A percentile compares a stretch with the other conserved stretches of the same genome.
phyloP scores from a whole-genome alignment of 2,113 vertebrate species.

The Acanthisitta chloris region DNA sequence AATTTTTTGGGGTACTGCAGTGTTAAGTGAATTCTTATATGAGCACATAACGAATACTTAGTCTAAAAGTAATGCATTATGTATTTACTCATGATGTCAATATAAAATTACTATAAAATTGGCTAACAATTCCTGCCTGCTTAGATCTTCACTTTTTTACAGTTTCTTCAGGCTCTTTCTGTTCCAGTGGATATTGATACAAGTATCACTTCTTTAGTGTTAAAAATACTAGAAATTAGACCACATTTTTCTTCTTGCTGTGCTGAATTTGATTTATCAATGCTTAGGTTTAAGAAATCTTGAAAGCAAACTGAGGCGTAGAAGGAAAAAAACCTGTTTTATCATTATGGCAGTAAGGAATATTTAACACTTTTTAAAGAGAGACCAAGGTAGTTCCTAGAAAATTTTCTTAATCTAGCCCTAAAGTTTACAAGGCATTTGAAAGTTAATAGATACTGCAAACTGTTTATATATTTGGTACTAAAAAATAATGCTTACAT shows the following conservation, averaged over 20 bases:
- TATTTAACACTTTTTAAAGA: background rate
- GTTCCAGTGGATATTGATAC: background rate
- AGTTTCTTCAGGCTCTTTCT: background rate
- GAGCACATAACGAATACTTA: background rate
- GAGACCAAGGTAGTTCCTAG: background rate
- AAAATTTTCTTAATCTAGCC: background rate
- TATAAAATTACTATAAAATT: background rate
- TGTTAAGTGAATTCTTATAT: background rate
- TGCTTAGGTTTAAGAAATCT: background rate
- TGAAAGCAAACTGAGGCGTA: background rate
- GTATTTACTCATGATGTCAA: background rate
- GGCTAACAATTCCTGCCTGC: background rate
- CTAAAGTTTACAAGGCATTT: background rate
- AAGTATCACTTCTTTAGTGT: background rate
- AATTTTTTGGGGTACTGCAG: background rate
- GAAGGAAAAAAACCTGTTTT: background rate
- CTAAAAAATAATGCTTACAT: background rate
- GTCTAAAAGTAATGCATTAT: background rate
- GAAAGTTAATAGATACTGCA: background rate
- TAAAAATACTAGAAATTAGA: background rate
- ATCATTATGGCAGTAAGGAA: background rate
- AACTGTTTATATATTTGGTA: background rate
- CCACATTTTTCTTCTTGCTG: background rate
- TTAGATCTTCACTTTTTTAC: background rate
- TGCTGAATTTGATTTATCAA: background rate